Base-by-base conservation (phyloP, 2,113 vertebrate species). In the Acanthochromis polyacanthus region DNA sequence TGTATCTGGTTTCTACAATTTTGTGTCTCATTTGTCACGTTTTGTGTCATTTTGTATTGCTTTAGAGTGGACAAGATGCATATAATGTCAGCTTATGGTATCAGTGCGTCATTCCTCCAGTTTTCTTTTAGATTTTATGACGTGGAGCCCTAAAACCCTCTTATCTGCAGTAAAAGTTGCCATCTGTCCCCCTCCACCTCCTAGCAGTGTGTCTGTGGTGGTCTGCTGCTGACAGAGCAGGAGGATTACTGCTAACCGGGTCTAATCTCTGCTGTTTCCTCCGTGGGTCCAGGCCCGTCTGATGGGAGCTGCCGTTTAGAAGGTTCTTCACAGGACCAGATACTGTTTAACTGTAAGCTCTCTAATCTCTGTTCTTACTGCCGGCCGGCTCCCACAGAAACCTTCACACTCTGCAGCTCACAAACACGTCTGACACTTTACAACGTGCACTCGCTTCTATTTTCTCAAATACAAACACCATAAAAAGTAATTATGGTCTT, bases 181-280 rank as follows among this genome's bases (percentile, higher is more conserved):
- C 19, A n/a, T 61, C 52, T 56, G 55, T 15, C 12, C 5, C 9
- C 38, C 38, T 10, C 38, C 38, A 3, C 50, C 69, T 53, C 25
- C 48, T 4, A 2, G 30, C 76, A 69, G 17, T 59, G 50, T 71
- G 20, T 81, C 64, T 57, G 30, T 4, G 67, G 78, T 82, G 81
- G 89, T 93, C 91, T 83, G 74, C 62, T 63, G 82, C 78, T 81
- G 5, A 92, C 91, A 94, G 68, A 55, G 20, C 58, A 60, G 69
- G 40, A 61, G 92, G 91, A 93, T 95, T 94, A 94, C 89, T 66
- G 90, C 60, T 91, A 92, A 93, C 89, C 71, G 74, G 81, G 50
- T 69, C 30, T 95, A 93, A 94, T 93, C 90, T 89, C 83, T 61
- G 32, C 73, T 92, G 89, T 93, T 95, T 95, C 94, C 93, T 94